Evolutionary conservation across 2,113 vertebrate species (phyloP), one percentile per base, ranked within the genome.

Genomic region (Phaetusa simplex): DNA sequence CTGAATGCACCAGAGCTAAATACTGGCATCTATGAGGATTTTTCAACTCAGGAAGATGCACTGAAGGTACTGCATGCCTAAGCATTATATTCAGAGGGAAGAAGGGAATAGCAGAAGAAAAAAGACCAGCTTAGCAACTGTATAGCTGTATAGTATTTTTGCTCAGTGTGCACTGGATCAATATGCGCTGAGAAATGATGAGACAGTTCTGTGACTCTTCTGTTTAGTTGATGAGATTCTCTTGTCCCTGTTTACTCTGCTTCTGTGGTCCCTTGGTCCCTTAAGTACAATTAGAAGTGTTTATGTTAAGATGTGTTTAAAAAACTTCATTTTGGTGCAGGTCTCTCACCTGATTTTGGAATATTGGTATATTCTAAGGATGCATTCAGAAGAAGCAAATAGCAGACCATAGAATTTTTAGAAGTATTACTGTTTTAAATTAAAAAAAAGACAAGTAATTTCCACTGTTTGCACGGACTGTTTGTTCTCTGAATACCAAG

Each of bases 41-140:
- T 99, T 93, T 99, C 99, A 30, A 97, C 98, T 78, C 99, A 99
- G 92, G 99, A 99, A 93, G 99, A 99, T 92, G 98, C 98, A 19
- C 98, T 99, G 76, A 99, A 98, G 99, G 99, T 99, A 97, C 36
- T 88, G 27, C 26, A 76, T 81, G 40, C 17, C 7, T 71, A 81
- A 90, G 17, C 14, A 23, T 52, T 50, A 29, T 38, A 53, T 38
- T 58, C 10, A 55, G 59, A 89, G 66, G 21, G 53, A 56, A 86
- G 42, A 50, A 52, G 34, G n/a, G 12, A 86, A 58, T 40, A 47
- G 9, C 10, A 82, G 42, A 86, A 69, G 12, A 19, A 86, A 81
- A n/a, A 15, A 36, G 19, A 24, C 11, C 9, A 45, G 8, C 6
- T 34, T 58, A 70, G 12, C 0, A 3, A 53, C 19, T 50, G 8